Conservation (phyloP, 2,113 vertebrate genomes). For the Hemichromis elongatus region DNA sequence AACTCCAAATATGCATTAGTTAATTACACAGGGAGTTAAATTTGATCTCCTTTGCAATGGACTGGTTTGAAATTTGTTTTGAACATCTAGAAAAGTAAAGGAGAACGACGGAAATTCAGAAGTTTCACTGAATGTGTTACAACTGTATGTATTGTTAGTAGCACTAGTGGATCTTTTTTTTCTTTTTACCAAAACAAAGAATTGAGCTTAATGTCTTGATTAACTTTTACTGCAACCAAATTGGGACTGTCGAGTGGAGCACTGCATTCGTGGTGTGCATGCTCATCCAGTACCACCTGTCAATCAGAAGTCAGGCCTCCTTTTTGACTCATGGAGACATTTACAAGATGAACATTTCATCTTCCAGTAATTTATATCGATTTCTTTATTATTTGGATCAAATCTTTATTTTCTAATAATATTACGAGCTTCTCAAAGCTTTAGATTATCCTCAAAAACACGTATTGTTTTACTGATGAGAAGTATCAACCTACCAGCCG, state of each 20-base stretch:
- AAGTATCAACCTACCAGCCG: not conserved
- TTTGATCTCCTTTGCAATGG: not conserved
- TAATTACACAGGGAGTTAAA: not conserved
- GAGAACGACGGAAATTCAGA: fast-evolving
- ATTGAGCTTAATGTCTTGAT: not conserved
- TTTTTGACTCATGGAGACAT: not conserved
- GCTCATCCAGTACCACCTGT: fast-evolving
- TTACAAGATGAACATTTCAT: not conserved
- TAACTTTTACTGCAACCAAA: not conserved
- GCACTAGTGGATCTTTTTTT: not conserved
- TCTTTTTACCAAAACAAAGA: not conserved
- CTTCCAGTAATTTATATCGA: not conserved
- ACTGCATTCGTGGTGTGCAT: not conserved
- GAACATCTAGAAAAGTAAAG: not conserved
- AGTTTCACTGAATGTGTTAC: not conserved
- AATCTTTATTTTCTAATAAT: not conserved
- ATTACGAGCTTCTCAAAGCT: not conserved
- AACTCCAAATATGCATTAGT: not conserved
- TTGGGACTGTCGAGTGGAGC: fast-evolving
- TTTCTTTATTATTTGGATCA: not conserved
- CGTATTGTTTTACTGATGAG: not conserved
- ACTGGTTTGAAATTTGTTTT: not conserved
- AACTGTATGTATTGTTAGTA: not conserved
- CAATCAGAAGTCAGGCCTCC: fast-evolving
- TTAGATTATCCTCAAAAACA: not conserved